Base-by-base conservation (phyloP, 2,113 vertebrate species). In the Andinoacara biseriatus region DNA sequence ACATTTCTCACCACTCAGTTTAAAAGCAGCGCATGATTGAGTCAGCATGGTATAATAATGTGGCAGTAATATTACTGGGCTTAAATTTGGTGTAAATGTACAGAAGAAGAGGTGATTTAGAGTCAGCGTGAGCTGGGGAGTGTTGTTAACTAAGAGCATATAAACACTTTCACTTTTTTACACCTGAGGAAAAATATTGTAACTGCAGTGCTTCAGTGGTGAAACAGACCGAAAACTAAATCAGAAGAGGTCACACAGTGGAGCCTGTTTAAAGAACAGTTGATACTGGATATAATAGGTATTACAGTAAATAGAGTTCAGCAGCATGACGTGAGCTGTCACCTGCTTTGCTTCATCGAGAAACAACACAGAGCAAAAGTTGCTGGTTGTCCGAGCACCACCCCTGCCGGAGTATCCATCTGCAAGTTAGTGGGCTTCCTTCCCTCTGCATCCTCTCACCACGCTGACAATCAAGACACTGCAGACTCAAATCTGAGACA, bases 401-500 rank as follows among this genome's bases (percentile, higher is more conserved):
- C 54, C 43, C 15, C 76, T 38, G 35, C 18, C 17, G 62, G 33
- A 52, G n/a, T 58, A 22, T 80, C 20, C 14, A 17, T 61, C 60
- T 61, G 40, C 18, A 57, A 62, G 17, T 58, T 43, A 11, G 22
- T 79, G n/a, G 4, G 4, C 17, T 22, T 77, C 22, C 52, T 26
- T 56, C 59, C n/a, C 20, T 72, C 24, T 82, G 67, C 46, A 43
- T 89, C 49, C 10, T 80, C 46, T 82, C 59, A 79, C 40, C 24
- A 58, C 63, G 63, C 76, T 88, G 40, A 63, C 31, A 56, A 33
- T 15, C 24, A 35, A 84, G 31, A 76, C 52, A 24, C 38, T 49
- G 49, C 31, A 87, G 63, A 75, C 63, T 75, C 46, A 72, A 62
- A 85, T 79, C 58, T 78, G 31, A 82, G 22, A 58, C 22, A 20